These are phyloP conservation scores for Oceanites oceanicus DNA, from an alignment of 2,113 vertebrate genomes.

Conservation along the genomic window DNA sequence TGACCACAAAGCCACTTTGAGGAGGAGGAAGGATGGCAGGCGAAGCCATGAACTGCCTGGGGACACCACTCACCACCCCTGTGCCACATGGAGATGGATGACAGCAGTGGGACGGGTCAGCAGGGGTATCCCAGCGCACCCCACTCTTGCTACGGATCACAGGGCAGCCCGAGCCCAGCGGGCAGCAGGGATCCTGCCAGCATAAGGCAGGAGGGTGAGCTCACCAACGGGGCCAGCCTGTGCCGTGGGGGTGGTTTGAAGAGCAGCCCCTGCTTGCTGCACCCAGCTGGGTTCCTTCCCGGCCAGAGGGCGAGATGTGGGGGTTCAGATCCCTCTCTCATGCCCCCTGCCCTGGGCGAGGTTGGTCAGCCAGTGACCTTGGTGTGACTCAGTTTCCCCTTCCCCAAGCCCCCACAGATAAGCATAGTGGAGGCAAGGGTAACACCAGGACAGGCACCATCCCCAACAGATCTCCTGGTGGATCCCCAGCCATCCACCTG, in stretches of 20 bases:
- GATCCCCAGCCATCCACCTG: background rate
- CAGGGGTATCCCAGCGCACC: background rate
- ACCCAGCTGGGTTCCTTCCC: background rate
- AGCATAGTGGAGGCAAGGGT: background rate
- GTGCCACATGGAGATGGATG: accelerated
- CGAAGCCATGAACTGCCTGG: background rate
- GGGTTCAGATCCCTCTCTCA: background rate
- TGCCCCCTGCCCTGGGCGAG: background rate
- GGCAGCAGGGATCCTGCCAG: background rate
- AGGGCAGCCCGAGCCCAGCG: accelerated
- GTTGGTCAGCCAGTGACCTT: accelerated
- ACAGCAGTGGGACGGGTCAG: background rate
- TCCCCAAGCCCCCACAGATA: background rate
- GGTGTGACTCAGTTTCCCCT: background rate
- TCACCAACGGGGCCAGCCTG: accelerated
- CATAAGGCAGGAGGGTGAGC: background rate
- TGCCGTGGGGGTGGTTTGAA: background rate
- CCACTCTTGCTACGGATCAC: background rate
- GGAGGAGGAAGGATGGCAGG: background rate
- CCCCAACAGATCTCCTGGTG: background rate
- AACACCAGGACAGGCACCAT: background rate
- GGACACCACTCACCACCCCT: background rate
- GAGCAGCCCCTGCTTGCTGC: background rate
- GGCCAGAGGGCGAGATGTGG: background rate
- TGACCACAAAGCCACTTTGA: background rate